Percentiles rank a stretch among this genome's conserved stretches.
Evolutionary conservation across 2,888 invertebrate genomes (phyloP).

Genomic region (Lochmaea crataegi): DNA sequence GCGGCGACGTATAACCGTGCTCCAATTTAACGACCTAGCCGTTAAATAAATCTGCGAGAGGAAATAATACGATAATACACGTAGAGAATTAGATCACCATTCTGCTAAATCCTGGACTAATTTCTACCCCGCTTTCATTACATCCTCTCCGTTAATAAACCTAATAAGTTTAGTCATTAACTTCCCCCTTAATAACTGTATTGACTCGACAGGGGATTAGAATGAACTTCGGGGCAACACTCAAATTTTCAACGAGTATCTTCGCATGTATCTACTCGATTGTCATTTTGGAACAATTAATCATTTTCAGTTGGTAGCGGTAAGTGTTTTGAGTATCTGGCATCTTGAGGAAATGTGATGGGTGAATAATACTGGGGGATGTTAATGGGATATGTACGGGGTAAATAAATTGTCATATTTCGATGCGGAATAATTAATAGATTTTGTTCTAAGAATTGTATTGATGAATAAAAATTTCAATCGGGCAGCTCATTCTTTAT

Average conservation of each 20-base stretch:
- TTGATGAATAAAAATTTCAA: too few species aligned
- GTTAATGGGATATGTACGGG: not conserved
- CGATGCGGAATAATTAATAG: too few species aligned
- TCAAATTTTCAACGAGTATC: slow-evolving; percentile 24
- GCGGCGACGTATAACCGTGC: not conserved
- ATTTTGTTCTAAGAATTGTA: too few species aligned
- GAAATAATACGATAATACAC: slow-evolving; percentile 23
- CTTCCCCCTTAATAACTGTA: slow-evolving; percentile 36
- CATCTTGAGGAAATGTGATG: not conserved
- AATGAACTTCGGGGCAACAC: slow-evolving; percentile 18
- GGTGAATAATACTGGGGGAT: not conserved
- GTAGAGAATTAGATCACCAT: slow-evolving; percentile 27
- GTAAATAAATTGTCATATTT: too few species aligned
- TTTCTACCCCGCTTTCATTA: slow-evolving; percentile 33
- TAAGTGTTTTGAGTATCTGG: not conserved
- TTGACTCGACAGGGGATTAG: slow-evolving; percentile 32
- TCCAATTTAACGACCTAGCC: not conserved
- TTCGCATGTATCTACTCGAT: slow-evolving; percentile 8
- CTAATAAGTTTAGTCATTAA: slow-evolving; percentile 34
- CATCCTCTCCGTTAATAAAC: slow-evolving; percentile 34
- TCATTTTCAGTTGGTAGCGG: not conserved
- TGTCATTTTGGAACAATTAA: slow-evolving; percentile 14
- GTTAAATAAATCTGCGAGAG: slow-evolving; percentile 12
- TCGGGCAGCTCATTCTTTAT: too few species aligned
- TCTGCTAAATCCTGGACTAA: slow-evolving; percentile 32